These are phyloP conservation scores for Pelobates fuscus DNA, from an alignment of 2,113 vertebrate species.

Conservation along the genomic window DNA sequence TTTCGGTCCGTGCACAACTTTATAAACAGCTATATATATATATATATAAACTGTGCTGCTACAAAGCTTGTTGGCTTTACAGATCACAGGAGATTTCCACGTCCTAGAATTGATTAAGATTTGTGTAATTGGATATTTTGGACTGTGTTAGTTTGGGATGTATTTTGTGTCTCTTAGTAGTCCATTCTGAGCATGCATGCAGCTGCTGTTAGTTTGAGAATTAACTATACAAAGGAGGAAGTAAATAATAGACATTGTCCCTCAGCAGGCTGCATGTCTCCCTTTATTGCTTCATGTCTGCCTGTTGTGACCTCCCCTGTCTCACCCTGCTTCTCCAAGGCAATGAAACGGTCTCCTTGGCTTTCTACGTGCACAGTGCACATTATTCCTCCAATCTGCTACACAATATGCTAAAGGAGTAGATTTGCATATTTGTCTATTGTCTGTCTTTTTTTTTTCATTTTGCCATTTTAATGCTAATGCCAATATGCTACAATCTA, in stretches of 20 bases:
- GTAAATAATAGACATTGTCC: conserved; percentile 41
- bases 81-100: conserved; percentile 34
- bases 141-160: conserved; percentile 7
- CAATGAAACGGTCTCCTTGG: conserved; percentile 15
- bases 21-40: conserved; percentile 4
- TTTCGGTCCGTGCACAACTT: too few species aligned
- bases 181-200: conserved; percentile 21
- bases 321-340: conserved; percentile 30
- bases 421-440: conserved; percentile 20
- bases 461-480: conserved; percentile 38
- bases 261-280: conserved; percentile 42
- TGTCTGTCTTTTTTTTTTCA: conserved; percentile 28
- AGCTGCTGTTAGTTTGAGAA: conserved; percentile 14
- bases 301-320: conserved; percentile 39
- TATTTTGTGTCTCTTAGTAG: not conserved
- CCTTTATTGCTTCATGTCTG: conserved; percentile 41
- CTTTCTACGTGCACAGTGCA: conserved; percentile 23
- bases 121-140: conserved; percentile 35
- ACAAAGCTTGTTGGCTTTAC: too few species aligned
- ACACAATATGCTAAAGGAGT: conserved; percentile 10
- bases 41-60: too few species aligned
- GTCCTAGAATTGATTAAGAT: conserved; percentile 37
- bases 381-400: conserved; percentile 43
- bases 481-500: conserved; percentile 15
- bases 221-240: conserved; percentile 23